phyloP scores from a whole-genome alignment of 2,797 vertebrate genomes.

The Kryptopterus vitreolus region DNA sequence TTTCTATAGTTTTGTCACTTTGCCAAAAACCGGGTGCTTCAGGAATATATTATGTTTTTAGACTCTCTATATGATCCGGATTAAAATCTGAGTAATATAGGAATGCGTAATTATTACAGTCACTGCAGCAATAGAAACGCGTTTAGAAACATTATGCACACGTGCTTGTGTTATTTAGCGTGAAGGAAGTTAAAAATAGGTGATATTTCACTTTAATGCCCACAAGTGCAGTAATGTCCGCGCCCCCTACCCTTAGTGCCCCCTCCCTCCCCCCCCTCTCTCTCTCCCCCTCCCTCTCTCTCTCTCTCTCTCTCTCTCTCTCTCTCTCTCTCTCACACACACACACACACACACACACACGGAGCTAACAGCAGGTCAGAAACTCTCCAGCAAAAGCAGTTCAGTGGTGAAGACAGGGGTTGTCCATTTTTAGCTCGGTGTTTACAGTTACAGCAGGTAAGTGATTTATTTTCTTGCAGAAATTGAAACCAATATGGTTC shows the following conservation, averaged over 20 bases:
- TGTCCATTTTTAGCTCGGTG: background rate
- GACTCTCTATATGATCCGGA: too few species aligned
- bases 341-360: background rate
- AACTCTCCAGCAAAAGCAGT: background rate
- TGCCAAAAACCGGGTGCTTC: background rate
- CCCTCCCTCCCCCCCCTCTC: background rate
- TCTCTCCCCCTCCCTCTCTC: background rate
- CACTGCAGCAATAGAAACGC: too few species aligned
- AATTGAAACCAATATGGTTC: background rate
- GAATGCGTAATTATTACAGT: background rate
- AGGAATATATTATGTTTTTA: background rate
- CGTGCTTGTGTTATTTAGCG: background rate
- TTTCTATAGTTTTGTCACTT: background rate
- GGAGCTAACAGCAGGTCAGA: background rate
- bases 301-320: background rate
- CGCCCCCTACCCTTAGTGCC: too few species aligned
- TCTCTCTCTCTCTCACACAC: background rate
- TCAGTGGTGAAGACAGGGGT: background rate
- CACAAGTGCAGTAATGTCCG: background rate
- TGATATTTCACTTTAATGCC: conserved; percentile 5
- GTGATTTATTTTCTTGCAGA: background rate
- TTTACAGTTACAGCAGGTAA: conserved; percentile 15
- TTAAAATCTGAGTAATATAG: background rate
- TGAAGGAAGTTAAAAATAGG: too few species aligned
- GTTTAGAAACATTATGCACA: background rate